Evolutionary conservation across 2,797 vertebrate genomes (phyloP), one percentile per base, ranked within the genome.

Genomic region (Cynopterus sphinx): DNA sequence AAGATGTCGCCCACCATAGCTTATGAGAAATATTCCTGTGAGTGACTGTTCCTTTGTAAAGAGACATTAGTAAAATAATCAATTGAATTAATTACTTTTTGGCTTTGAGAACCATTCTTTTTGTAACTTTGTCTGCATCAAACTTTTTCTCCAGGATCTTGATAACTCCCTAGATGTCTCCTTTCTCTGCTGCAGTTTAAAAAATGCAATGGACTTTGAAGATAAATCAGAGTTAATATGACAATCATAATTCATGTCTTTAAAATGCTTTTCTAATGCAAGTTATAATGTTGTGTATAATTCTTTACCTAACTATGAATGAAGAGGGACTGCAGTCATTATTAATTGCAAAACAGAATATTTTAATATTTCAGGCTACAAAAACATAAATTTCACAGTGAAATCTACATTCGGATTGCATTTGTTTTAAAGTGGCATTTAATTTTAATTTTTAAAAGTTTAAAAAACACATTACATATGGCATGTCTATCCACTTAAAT

Each of bases 361-460:
- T 68, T 21, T 86, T 92, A 95, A 43, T 89, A 59, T 91, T 95
- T 90, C 26, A 74, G 51, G 81, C 41, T 46, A 73, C 82, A 63
- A 84, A 17, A 81, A 81, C 33, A 55, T 84, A 55, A 95, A 79
- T 95, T 96, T 75, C 87, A 94, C 84, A 90, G 53, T 89, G 39
- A 94, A 97, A 71, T 59, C 21, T 53, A 73, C 1, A 95, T 91
- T 11, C 21, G 63, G n/a, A 55, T 68, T 16, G 28, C 79, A 96
- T 12, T 83, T 96, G n/a, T 65, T 81, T 90, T 71, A 28, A 96
- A 43, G 33, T 22, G 17, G 22, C 59, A 16, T 86, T 97, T 81
- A 41, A 70, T 94, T 94, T 90, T 95, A 91, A 96, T 86, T 63
- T 94, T 61, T 63, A 57, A 91, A 97, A 96, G 63, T 73, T 97